Evolutionary conservation across 1,140 invertebrate species (phyloP).

Genomic region (Macrostomum lignano): DNA sequence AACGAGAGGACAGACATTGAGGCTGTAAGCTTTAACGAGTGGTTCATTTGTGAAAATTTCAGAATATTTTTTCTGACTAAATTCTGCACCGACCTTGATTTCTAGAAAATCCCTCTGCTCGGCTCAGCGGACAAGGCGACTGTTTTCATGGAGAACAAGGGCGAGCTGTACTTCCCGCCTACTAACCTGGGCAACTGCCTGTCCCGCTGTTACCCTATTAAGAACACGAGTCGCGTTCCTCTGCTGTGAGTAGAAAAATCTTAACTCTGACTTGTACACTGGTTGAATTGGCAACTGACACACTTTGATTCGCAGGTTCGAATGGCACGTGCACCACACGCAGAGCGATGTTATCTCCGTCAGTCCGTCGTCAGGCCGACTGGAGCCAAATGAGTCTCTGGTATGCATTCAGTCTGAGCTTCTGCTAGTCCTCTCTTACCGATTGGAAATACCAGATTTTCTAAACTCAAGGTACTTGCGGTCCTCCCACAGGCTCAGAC

Average conservation of each 20-base stretch:
- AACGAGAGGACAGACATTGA: too few species aligned
- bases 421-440: neutral
- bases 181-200: slow-evolving; percentile 19
- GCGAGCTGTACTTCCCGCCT: slow-evolving; percentile 20
- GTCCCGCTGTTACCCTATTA: slow-evolving; percentile 14
- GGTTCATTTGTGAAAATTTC: too few species aligned
- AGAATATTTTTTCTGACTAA: too few species aligned
- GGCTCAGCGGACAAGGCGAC: slow-evolving; percentile 18
- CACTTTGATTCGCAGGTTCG: slow-evolving; percentile 11
- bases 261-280: neutral
- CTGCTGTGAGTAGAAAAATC: too few species aligned
- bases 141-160: slow-evolving; percentile 16
- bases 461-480: neutral
- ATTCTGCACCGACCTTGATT: slow-evolving; percentile 3
- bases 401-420: slow-evolving; percentile 9
- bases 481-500: slow-evolving; percentile 12
- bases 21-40: too few species aligned
- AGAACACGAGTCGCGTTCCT: slow-evolving; percentile 21
- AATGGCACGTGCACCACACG: slow-evolving; percentile 18
- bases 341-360: slow-evolving; percentile 15
- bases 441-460: neutral
- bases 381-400: slow-evolving; percentile 23
- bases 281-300: slow-evolving; percentile 3
- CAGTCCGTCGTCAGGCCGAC: slow-evolving; percentile 14
- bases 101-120: slow-evolving; percentile 14